phyloP scores from a whole-genome alignment of 2,113 vertebrate species.

The Nycticorax nycticorax region DNA sequence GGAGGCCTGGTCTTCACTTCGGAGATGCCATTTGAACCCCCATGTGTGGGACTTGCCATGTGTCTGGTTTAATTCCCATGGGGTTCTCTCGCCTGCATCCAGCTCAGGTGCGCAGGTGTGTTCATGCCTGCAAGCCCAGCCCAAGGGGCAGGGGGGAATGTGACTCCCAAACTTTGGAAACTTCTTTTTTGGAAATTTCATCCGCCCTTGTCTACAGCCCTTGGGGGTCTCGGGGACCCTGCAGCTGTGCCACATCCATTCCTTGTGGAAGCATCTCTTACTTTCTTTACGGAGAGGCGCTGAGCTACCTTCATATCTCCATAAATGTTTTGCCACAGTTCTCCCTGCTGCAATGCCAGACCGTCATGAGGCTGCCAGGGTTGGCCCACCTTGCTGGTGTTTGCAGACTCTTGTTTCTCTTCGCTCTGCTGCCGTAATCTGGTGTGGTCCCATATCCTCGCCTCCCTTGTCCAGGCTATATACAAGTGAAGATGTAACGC shows the following conservation, averaged over 20 bases:
- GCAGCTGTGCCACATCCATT: neutral
- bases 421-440: neutral
- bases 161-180: neutral
- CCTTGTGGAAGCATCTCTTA: neutral
- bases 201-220: neutral
- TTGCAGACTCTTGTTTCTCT: neutral
- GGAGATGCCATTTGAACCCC: neutral
- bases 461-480: neutral
- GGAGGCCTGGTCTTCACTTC: neutral
- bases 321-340: neutral
- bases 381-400: neutral
- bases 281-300: neutral
- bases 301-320: neutral
- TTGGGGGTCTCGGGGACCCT: neutral
- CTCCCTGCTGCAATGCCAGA: neutral
- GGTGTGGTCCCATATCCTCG: neutral
- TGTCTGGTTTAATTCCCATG: neutral
- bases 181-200: neutral
- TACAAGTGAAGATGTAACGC: neutral
- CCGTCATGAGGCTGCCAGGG: neutral
- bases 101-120: rapidly evolving
- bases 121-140: neutral
- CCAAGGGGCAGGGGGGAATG: neutral
- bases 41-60: neutral
- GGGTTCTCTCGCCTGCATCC: neutral